Evolutionary conservation across 2,113 vertebrate species (phyloP).

Genomic region (Tursiops truncatus): DNA sequence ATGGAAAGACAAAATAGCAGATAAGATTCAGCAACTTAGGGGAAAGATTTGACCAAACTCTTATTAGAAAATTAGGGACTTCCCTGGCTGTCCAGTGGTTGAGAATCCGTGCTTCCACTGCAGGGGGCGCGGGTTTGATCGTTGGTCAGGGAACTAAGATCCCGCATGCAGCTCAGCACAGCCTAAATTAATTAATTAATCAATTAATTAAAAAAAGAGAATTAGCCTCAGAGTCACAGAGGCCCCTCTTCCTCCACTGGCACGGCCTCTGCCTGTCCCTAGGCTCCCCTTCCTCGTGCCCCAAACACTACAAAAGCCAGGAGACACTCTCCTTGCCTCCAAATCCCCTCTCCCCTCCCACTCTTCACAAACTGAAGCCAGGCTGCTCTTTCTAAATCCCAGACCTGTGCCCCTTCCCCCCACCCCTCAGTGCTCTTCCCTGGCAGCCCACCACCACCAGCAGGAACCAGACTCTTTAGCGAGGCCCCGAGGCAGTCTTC

Average conservation of each 20-base stretch:
- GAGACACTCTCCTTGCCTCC: background rate
- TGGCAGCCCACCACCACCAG: background rate
- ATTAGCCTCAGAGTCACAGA: background rate
- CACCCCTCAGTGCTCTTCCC: background rate
- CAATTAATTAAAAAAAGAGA: background rate
- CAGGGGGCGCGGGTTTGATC: too few species aligned
- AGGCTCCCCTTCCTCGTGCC: background rate
- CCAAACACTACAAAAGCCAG: background rate
- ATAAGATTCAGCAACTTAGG: background rate
- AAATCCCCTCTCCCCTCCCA: background rate
- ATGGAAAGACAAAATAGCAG: background rate
- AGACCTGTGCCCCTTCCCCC: background rate
- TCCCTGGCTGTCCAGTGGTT: too few species aligned
- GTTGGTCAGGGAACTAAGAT: too few species aligned
- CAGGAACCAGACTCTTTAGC: background rate
- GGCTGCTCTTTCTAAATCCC: background rate
- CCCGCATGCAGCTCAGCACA: fast-evolving
- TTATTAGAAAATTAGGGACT: background rate
- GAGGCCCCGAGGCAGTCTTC: background rate
- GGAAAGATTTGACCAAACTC: background rate
- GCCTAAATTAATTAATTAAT: too few species aligned
- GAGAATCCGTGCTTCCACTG: too few species aligned
- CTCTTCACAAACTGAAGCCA: background rate
- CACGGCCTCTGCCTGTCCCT: background rate
- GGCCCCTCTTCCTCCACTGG: background rate